Evolutionary conservation across 1,140 invertebrate species (phyloP).

Genomic region (Probaryconus sp.): DNA sequence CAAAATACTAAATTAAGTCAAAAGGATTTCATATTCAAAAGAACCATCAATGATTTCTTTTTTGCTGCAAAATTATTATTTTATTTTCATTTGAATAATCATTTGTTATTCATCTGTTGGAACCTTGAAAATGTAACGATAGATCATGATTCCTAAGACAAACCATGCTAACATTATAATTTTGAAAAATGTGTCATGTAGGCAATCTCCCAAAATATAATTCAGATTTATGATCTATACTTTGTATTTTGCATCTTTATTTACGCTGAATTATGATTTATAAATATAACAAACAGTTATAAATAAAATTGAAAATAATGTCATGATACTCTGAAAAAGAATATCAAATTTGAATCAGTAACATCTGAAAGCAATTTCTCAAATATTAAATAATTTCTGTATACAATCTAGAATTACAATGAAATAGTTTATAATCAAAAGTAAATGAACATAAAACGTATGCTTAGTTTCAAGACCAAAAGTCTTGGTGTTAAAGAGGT

Average conservation of each 20-base stretch:
- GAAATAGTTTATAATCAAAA: not conserved
- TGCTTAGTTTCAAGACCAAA: not conserved
- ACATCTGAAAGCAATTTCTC: too few relatives aligned
- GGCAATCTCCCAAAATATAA: constrained; percentile 36
- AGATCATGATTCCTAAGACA: constrained; percentile 6
- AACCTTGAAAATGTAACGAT: constrained; percentile 7
- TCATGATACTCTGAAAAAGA: too few relatives aligned
- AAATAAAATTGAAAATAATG: not conserved
- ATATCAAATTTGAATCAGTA: too few relatives aligned
- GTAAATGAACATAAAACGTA: constrained; percentile 5
- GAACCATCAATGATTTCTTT: too few relatives aligned
- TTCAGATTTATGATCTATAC: constrained; percentile 20
- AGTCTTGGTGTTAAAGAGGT: constrained; percentile 16
- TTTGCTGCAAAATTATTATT: too few relatives aligned
- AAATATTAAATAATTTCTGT: too few relatives aligned
- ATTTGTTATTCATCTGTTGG: not conserved
- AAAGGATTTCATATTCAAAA: too few relatives aligned
- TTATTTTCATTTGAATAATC: constrained; percentile 1
- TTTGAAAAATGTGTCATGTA: constrained; percentile 38
- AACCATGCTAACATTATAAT: constrained; percentile 18
- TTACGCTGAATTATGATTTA: not conserved
- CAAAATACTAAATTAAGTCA: too few relatives aligned
- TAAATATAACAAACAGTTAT: constrained; percentile 4
- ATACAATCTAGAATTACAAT: not conserved
- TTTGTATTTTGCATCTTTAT: constrained; percentile 7